Conservation (phyloP, 2,797 vertebrate genomes). For the Coilia nasus region DNA sequence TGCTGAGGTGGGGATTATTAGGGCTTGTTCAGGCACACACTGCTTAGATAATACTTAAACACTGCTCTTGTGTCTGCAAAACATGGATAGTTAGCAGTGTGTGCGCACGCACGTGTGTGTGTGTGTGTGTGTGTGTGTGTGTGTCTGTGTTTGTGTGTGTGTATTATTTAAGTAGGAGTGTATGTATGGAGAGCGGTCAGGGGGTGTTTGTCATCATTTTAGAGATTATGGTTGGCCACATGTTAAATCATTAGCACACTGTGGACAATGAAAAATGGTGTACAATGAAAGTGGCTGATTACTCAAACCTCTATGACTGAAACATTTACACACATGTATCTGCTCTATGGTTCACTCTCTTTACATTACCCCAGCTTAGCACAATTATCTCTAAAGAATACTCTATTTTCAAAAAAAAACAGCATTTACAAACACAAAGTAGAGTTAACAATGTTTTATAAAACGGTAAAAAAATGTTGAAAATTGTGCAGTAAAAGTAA, state of each 20-base stretch:
- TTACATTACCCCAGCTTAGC: neutral
- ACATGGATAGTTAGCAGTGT: slow-evolving; percentile 24
- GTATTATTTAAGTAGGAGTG: slow-evolving; percentile 38
- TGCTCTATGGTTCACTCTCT: neutral
- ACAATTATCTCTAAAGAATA: neutral
- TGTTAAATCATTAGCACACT: slow-evolving; percentile 70
- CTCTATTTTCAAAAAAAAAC: neutral
- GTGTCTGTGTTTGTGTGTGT: slow-evolving; percentile 49
- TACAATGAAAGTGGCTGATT: neutral
- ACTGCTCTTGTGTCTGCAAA: neutral
- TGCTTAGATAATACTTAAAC: neutral
- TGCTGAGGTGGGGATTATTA: slow-evolving; percentile 13
- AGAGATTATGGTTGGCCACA: slow-evolving; percentile 70
- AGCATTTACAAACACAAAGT: neutral
- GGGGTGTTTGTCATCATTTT: slow-evolving; percentile 60
- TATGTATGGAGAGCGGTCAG: neutral
- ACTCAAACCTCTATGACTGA: neutral
- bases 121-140: slow-evolving; percentile 13
- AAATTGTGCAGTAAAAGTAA: neutral
- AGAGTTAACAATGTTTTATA: neutral
- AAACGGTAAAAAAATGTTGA: neutral
- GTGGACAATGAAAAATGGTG: slow-evolving; percentile 52
- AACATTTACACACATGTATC: neutral
- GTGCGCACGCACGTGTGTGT: neutral
- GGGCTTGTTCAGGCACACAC: neutral